Conservation (phyloP, 2,888 invertebrate genomes). For the Lasius fuliginosus region DNA sequence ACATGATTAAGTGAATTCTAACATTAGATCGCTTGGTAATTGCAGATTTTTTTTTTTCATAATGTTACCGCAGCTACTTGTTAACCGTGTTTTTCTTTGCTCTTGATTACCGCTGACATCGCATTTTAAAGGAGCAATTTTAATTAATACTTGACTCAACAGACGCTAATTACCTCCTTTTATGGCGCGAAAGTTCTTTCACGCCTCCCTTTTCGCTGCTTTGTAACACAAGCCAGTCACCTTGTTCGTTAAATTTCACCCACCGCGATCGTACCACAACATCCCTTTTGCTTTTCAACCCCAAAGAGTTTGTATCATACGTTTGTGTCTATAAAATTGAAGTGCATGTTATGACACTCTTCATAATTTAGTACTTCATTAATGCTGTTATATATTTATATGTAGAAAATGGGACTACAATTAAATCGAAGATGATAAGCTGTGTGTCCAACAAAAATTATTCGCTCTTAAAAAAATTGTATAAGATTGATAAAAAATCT, state of each 20-base stretch:
- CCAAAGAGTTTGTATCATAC: no score
- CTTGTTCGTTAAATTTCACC: slow-evolving; percentile 69
- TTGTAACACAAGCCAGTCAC: slow-evolving; percentile 70
- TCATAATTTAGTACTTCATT: slow-evolving; percentile 16
- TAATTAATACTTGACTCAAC: slow-evolving; percentile 70
- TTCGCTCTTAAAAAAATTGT: neutral
- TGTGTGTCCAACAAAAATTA: neutral
- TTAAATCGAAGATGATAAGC: neutral
- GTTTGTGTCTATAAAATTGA: neutral
- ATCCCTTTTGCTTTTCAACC: slow-evolving; percentile 23
- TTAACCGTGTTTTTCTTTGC: slow-evolving; percentile 47
- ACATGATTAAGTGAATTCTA: neutral
- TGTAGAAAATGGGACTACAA: neutral
- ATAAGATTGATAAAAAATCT: neutral
- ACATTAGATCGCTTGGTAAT: neutral
- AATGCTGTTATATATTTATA: neutral
- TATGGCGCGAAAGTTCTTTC: slow-evolving; percentile 60
- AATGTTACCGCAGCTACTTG: slow-evolving; percentile 4
- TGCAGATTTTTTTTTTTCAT: slow-evolving; percentile 8
- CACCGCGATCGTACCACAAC: slow-evolving; percentile 43
- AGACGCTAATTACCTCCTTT: slow-evolving; percentile 70
- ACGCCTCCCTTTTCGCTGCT: slow-evolving; percentile 62
- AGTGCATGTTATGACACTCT: neutral
- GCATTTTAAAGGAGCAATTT: slow-evolving; percentile 67
- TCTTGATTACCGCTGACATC: slow-evolving; percentile 54